Evolutionary conservation across 1,140 invertebrate species (phyloP).

Genomic region (Lepidostoma basale): DNA sequence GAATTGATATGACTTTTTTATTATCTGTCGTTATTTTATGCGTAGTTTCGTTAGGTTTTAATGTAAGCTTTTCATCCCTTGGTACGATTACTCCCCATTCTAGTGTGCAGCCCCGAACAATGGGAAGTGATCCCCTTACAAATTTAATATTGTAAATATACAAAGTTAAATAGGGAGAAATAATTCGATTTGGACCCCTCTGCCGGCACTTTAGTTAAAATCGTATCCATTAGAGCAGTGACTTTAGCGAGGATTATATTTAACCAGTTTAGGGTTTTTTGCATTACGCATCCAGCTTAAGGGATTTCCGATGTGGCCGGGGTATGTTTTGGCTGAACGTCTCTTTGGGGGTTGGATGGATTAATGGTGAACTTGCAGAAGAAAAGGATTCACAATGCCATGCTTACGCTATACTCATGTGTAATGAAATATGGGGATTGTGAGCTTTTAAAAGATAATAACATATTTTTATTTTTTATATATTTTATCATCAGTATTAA

Average conservation of each 20-base stretch:
- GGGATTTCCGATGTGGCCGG: constrained; percentile 7
- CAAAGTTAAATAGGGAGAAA: constrained; percentile 47
- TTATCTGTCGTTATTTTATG: too few species aligned
- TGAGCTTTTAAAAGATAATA: too few species aligned
- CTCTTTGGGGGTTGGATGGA: constrained; percentile 5
- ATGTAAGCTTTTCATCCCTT: background rate
- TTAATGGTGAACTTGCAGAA: background rate
- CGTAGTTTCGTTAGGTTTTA: too few species aligned
- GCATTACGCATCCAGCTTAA: constrained; percentile 37
- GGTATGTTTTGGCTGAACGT: constrained; percentile 8
- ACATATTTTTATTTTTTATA: too few species aligned
- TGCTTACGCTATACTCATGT: too few species aligned
- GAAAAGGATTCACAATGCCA: too few species aligned
- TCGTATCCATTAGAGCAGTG: constrained; percentile 36
- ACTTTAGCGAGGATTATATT: constrained; percentile 43
- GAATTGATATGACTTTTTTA: too few species aligned
- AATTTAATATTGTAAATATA: constrained; percentile 48
- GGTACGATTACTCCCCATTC: constrained; percentile 21
- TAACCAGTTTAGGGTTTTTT: constrained; percentile 46
- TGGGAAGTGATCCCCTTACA: constrained; percentile 37
- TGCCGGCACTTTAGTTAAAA: constrained; percentile 37
- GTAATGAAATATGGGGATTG: too few species aligned
- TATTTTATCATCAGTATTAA: too few species aligned
- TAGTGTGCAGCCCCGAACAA: constrained; percentile 24
- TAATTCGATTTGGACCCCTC: constrained; percentile 44